Percentiles rank a stretch among this genome's conserved stretches.
These are phyloP conservation scores for Drosophila cracens DNA, from an alignment of 2,888 invertebrate genomes.

Conservation along the genomic window DNA sequence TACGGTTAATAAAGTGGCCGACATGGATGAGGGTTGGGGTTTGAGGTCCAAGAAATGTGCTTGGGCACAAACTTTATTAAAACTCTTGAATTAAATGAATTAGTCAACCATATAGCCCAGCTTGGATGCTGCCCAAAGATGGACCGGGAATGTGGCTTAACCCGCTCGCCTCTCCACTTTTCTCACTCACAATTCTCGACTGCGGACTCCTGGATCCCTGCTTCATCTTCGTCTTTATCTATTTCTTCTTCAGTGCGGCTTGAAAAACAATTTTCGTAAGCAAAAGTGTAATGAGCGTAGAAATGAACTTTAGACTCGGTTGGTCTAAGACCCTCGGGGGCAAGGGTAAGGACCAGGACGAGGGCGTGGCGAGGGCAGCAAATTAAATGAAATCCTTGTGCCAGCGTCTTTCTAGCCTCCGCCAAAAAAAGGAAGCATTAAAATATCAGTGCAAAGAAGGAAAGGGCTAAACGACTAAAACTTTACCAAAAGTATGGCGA, in stretches of 20 bases:
- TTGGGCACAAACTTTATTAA: conserved; percentile 77
- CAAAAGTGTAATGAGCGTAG: conserved; percentile 80
- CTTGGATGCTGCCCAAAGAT: conserved; percentile 52
- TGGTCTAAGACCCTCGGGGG: conserved; percentile 27
- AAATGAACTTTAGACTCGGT: conserved; percentile 75
- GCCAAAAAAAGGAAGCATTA: conserved; percentile 71
- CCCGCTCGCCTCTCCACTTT: conserved; percentile 27
- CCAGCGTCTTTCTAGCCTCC: conserved; percentile 49
- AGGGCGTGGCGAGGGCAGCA: conserved; percentile 40
- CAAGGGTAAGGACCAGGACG: background rate
- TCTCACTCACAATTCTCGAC: background rate
- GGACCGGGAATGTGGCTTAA: conserved; percentile 48
- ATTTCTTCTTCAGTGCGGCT: conserved; percentile 76
- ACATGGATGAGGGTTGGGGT: conserved; percentile 15
- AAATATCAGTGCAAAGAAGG: conserved; percentile 75
- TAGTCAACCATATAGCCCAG: conserved; percentile 79
- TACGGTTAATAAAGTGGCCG: conserved; percentile 77
- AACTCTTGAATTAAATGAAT: conserved; percentile 80
- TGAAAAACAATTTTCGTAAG: conserved; percentile 80
- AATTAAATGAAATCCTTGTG: conserved; percentile 78
- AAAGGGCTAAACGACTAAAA: conserved; percentile 75
- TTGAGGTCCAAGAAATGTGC: conserved; percentile 63
- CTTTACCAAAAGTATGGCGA: conserved; percentile 67
- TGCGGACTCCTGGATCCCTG: conserved; percentile 35
- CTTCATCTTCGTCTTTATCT: conserved; percentile 62